These are phyloP conservation scores for Amazona finschi DNA, from an alignment of 2,797 vertebrate species.

Conservation along the genomic window DNA sequence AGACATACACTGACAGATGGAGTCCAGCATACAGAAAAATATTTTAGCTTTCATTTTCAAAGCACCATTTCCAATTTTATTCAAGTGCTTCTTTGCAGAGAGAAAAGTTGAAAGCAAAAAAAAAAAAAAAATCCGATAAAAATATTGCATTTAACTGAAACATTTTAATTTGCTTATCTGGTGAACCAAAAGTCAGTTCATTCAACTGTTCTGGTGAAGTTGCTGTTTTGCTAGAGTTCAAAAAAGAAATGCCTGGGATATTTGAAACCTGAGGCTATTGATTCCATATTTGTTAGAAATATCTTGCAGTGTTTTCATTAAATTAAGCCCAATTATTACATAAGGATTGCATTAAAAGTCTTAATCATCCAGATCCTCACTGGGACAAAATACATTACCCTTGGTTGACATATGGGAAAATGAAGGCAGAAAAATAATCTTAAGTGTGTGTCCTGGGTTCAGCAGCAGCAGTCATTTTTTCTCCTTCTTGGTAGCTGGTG, in stretches of 20 bases:
- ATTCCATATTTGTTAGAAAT: neutral
- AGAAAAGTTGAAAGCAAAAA: neutral
- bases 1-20: neutral
- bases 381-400: neutral
- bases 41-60: neutral
- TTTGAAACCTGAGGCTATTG: neutral
- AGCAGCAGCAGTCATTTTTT: too few species aligned
- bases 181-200: neutral
- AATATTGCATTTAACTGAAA: neutral
- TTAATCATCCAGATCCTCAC: neutral
- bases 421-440: neutral
- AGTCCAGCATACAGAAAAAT: neutral
- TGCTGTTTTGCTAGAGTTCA: neutral
- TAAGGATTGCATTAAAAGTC: neutral
- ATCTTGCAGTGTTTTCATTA: neutral
- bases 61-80: neutral
- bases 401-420: neutral
- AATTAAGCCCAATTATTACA: neutral
- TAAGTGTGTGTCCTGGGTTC: neutral
- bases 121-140: neutral
- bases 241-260: neutral
- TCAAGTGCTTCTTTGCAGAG: neutral
- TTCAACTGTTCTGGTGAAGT: neutral
- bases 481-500: too few species aligned
- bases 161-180: neutral